phyloP scores from a whole-genome alignment of 2,113 vertebrate species.

The Donacobius atricapilla region DNA sequence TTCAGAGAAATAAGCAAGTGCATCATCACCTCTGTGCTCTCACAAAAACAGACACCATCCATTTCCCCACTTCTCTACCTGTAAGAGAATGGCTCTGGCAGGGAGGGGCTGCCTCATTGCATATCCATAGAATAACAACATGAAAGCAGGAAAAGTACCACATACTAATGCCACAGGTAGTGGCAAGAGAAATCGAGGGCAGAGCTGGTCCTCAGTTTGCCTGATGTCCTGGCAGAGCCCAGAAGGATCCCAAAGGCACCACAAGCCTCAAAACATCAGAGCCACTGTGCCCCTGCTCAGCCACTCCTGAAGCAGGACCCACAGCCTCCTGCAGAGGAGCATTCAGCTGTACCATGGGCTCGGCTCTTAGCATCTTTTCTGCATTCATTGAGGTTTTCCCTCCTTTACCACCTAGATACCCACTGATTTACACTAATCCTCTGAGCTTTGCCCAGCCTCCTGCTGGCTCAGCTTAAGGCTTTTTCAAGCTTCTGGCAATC shows the following conservation, averaged over 20 bases:
- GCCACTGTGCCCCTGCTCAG: neutral
- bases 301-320: neutral
- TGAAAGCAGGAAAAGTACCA: neutral
- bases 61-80: neutral
- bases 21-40: neutral
- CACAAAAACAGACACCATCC: neutral
- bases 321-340: neutral
- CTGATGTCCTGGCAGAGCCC: neutral
- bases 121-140: fast-evolving
- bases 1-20: neutral
- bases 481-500: neutral
- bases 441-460: neutral
- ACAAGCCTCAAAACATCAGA: neutral
- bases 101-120: neutral
- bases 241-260: no score
- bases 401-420: neutral
- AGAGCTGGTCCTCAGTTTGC: neutral
- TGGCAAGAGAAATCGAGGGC: neutral
- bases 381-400: neutral
- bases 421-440: neutral
- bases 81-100: neutral
- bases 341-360: neutral
- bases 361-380: neutral
- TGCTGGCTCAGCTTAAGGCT: neutral
- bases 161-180: neutral